A percentile compares a stretch with the other conserved stretches of the same genome.
phyloP scores from a whole-genome alignment of 2,113 vertebrate genomes.

The Procavia capensis region DNA sequence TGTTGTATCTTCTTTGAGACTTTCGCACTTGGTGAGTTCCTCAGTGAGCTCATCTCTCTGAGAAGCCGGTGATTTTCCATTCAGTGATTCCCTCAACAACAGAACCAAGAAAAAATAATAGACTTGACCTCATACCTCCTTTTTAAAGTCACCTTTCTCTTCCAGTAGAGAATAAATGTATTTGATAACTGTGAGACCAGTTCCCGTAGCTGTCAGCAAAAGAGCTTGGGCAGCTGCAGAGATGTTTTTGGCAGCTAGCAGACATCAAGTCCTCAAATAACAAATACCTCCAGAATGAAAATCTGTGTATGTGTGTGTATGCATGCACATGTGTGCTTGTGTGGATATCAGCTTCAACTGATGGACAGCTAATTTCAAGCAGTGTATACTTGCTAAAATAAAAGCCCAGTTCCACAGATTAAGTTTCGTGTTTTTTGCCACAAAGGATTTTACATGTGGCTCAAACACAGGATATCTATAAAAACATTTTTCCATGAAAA shows the following conservation, averaged over 20 bases:
- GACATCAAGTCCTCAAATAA: not conserved
- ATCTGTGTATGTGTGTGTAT: not conserved
- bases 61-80: not conserved
- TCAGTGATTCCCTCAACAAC: not conserved
- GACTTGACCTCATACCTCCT: not conserved
- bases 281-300: conserved; percentile 8
- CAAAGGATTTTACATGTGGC: conserved; percentile 31
- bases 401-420: no score
- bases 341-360: not conserved
- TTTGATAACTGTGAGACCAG: not conserved
- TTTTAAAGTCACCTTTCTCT: conserved; percentile 35
- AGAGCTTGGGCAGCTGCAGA: not conserved
- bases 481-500: conserved; percentile 41
- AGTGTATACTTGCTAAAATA: conserved; percentile 14
- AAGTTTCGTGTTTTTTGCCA: conserved; percentile 40
- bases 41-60: not conserved
- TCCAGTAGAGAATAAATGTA: conserved; percentile 1
- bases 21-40: not conserved
- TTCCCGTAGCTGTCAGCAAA: not conserved
- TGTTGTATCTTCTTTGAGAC: not conserved
- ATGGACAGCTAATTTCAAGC: conserved; percentile 11
- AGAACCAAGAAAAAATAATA: conserved; percentile 2
- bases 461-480: conserved; percentile 34
- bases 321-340: fast-evolving
- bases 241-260: not conserved